Evolutionary conservation across 2,113 vertebrate species (phyloP).

Genomic region (Chiloscyllium plagiosum): DNA sequence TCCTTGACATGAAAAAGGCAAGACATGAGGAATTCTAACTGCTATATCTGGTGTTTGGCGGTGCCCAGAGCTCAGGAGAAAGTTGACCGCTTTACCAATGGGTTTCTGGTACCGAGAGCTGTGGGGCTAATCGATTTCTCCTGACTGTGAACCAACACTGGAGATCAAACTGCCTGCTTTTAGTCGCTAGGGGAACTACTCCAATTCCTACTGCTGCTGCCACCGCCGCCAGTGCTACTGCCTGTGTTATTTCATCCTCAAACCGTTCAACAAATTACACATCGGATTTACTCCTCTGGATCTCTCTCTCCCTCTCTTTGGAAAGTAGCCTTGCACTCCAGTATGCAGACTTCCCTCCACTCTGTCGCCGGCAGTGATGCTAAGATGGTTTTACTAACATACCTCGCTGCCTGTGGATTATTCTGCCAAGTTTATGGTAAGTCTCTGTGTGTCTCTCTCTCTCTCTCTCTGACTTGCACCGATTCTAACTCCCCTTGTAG

Average conservation of each 20-base stretch:
- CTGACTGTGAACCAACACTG: neutral
- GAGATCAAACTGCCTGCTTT: neutral
- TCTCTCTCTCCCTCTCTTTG: neutral
- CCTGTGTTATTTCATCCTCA: neutral
- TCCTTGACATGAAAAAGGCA: neutral
- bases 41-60: neutral
- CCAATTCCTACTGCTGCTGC: neutral
- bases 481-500: too few relatives aligned
- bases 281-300: neutral
- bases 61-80: neutral
- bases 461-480: neutral
- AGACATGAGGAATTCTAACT: neutral
- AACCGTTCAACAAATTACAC: neutral
- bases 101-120: neutral
- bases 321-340: neutral
- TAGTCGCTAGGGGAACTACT: neutral
- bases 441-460: conserved; percentile 46
- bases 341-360: neutral
- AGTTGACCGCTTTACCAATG: neutral
- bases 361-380: conserved; percentile 52
- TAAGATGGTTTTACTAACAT: conserved; percentile 87
- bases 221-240: neutral
- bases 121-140: neutral
- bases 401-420: conserved; percentile 84
- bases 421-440: conserved; percentile 82